These are phyloP conservation scores for Heteropelma amictum DNA, from an alignment of 2,888 invertebrate species.

Conservation along the genomic window DNA sequence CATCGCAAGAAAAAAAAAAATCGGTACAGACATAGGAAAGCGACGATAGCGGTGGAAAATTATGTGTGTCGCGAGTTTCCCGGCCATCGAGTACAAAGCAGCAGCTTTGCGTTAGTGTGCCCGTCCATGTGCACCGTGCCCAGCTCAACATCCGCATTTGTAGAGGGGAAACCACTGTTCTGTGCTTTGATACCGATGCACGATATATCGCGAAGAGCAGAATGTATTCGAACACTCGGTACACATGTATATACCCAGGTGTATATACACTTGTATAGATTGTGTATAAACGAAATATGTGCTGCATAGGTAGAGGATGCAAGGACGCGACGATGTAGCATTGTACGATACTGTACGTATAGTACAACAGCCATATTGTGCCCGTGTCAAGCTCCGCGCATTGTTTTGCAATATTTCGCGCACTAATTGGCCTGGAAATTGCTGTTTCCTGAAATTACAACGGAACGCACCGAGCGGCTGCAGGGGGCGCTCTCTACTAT, in stretches of 20 bases:
- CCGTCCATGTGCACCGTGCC: not conserved
- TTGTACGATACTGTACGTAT: slow-evolving; percentile 47
- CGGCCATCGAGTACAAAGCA: slow-evolving; percentile 21
- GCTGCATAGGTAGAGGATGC: slow-evolving; percentile 19
- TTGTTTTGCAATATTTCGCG: slow-evolving; percentile 72
- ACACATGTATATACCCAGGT: not conserved
- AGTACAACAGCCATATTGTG: slow-evolving; percentile 61
- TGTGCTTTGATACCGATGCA: slow-evolving; percentile 36
- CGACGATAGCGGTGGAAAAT: slow-evolving; percentile 34
- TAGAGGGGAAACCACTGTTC: slow-evolving; percentile 24
- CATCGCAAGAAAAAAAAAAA: not conserved
- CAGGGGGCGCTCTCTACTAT: slow-evolving; percentile 1
- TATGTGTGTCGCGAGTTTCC: slow-evolving; percentile 20
- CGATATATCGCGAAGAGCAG: slow-evolving; percentile 17
- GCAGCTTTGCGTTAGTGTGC: not conserved
- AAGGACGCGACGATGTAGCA: slow-evolving; percentile 38
- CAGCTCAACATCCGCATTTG: slow-evolving; percentile 25
- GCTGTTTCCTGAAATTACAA: slow-evolving; percentile 69
- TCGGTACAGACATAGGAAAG: not conserved
- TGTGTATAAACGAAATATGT: slow-evolving; percentile 17
- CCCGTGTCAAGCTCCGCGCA: slow-evolving; percentile 64
- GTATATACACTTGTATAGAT: not conserved
- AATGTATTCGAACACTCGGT: slow-evolving; percentile 6
- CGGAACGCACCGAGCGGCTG: slow-evolving; percentile 25
- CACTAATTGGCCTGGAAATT: slow-evolving; percentile 73